Conservation (phyloP, 2,888 invertebrate genomes). For the Blomia tropicalis region DNA sequence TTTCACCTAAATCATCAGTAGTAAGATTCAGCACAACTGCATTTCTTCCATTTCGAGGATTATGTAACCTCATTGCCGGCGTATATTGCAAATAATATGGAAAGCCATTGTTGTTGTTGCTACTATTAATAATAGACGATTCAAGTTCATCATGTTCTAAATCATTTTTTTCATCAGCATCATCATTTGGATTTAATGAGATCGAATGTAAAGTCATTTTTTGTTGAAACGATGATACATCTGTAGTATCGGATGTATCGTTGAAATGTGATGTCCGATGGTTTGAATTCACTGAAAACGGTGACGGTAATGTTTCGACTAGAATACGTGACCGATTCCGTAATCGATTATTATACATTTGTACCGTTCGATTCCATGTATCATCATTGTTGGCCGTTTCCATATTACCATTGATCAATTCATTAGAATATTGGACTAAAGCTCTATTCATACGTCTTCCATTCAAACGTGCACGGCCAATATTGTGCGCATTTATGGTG, state of each 20-base stretch:
- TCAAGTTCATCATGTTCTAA: background rate
- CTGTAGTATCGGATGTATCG: background rate
- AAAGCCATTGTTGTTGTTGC: background rate
- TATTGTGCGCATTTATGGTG: background rate
- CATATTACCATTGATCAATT: background rate
- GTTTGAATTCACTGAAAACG: background rate
- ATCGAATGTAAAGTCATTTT: background rate
- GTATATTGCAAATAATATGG: background rate
- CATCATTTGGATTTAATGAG: background rate
- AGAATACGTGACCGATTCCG: background rate
- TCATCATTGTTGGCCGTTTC: slow-evolving; percentile 3
- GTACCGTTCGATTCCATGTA: slow-evolving; percentile 6
- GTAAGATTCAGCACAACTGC: background rate
- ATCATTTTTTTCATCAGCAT: background rate
- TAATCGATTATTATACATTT: slow-evolving; percentile 1
- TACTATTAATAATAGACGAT: background rate
- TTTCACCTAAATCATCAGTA: background rate
- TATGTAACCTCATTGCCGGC: slow-evolving; percentile 9
- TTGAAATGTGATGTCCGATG: background rate
- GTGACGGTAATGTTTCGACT: background rate
- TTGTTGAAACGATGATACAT: background rate
- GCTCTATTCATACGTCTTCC: too few species aligned
- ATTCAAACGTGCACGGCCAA: background rate
- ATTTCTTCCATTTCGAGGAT: background rate
- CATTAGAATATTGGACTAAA: too few species aligned